Evolutionary conservation across 2,888 invertebrate species (phyloP).

Genomic region (Oligia fasciuncula): DNA sequence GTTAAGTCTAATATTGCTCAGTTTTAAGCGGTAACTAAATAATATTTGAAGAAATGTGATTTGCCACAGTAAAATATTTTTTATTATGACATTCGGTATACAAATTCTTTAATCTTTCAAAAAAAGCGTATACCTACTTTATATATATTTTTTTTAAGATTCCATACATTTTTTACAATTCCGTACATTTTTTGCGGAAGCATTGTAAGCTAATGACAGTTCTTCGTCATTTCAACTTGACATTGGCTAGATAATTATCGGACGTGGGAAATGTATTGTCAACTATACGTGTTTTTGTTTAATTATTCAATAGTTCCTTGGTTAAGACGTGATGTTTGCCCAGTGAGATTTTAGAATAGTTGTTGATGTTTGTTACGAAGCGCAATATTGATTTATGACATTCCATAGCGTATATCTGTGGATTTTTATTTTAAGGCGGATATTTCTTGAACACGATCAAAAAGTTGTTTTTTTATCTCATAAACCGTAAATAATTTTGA

Average conservation of each 20-base stretch:
- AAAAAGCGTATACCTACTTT: background rate
- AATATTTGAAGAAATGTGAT: background rate
- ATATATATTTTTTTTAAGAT: conserved; percentile 3
- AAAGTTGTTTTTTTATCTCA: too few species aligned
- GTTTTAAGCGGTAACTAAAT: background rate
- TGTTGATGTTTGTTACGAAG: conserved; percentile 1
- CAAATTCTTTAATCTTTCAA: conserved; percentile 2
- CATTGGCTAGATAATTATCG: conserved; percentile 55
- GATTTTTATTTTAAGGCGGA: background rate
- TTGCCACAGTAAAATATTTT: conserved; percentile 7
- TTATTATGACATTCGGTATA: background rate
- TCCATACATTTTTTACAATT: conserved; percentile 13
- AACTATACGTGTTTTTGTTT: conserved; percentile 42
- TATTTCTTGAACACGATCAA: too few species aligned
- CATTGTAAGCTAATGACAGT: conserved; percentile 36
- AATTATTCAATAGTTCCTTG: conserved; percentile 37
- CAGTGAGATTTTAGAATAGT: conserved; percentile 15
- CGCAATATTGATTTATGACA: background rate
- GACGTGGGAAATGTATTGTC: conserved; percentile 63
- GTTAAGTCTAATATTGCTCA: background rate
- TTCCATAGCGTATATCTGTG: background rate
- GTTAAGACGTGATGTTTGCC: conserved; percentile 46
- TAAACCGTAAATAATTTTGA: too few species aligned
- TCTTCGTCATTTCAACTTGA: conserved; percentile 56
- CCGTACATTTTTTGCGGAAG: conserved; percentile 38